These are phyloP conservation scores for Gadopsis marmoratus DNA, from an alignment of 2,797 vertebrate genomes.

Conservation along the genomic window DNA sequence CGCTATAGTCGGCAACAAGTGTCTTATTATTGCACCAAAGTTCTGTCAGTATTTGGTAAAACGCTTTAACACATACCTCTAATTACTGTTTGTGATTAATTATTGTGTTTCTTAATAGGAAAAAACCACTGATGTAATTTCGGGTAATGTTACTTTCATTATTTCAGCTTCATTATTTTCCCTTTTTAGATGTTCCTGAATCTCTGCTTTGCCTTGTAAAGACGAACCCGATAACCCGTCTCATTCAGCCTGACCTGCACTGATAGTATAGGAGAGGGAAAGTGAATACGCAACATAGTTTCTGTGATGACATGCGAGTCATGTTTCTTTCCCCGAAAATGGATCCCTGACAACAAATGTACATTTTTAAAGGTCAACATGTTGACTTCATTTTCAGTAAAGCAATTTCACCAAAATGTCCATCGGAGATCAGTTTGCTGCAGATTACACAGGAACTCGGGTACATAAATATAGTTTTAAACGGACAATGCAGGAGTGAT, in stretches of 20 bases:
- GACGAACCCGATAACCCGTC: slow-evolving; percentile 8
- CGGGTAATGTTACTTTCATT: neutral
- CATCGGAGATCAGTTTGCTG: neutral
- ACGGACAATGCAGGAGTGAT: neutral
- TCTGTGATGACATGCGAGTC: neutral
- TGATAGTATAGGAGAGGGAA: neutral
- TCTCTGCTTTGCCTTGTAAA: neutral
- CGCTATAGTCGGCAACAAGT: slow-evolving; percentile 63
- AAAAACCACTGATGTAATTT: slow-evolving; percentile 2
- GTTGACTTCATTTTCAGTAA: neutral
- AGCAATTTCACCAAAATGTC: neutral
- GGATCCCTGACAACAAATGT: neutral
- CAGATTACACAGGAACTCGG: neutral
- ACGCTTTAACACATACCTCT: slow-evolving; percentile 3
- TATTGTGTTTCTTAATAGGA: slow-evolving; percentile 10
- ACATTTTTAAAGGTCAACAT: neutral
- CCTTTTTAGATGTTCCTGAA: neutral
- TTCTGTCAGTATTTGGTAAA: slow-evolving; percentile 31
- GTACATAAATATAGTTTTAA: neutral
- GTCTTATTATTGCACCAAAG: slow-evolving; percentile 41
- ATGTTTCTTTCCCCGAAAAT: neutral
- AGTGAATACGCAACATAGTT: neutral
- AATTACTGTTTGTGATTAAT: slow-evolving; percentile 17
- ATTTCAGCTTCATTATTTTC: slow-evolving; percentile 5
- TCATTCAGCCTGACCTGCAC: neutral